Evolutionary conservation across 2,888 invertebrate species (phyloP).

Genomic region (Napeogenes sylphis): DNA sequence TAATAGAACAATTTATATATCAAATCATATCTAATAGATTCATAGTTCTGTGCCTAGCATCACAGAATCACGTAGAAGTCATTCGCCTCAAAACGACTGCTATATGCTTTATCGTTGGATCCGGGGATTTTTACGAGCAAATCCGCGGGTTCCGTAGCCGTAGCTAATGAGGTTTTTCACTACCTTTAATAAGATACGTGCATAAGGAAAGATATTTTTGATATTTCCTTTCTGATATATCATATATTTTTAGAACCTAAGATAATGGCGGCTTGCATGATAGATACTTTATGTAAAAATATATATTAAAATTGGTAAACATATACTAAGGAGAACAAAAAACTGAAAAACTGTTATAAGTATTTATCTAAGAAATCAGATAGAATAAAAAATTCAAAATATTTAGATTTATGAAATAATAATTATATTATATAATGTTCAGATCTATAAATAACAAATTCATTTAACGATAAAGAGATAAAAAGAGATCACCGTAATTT

Average conservation of each 20-base stretch:
- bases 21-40: slow-evolving; percentile 25
- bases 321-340: too few relatives aligned
- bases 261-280: neutral
- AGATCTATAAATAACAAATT: neutral
- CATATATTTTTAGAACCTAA: neutral
- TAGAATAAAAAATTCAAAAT: neutral
- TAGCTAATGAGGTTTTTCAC: slow-evolving; percentile 36
- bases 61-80: slow-evolving; percentile 58
- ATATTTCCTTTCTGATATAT: slow-evolving; percentile 7
- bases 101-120: slow-evolving; percentile 57
- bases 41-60: slow-evolving; percentile 33
- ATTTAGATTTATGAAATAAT: neutral
- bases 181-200: slow-evolving; percentile 35
- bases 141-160: slow-evolving; percentile 43
- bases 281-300: slow-evolving; percentile 3
- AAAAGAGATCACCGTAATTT: slow-evolving; percentile 21
- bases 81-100: slow-evolving; percentile 51
- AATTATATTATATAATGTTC: neutral
- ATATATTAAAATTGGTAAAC: neutral
- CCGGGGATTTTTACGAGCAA: slow-evolving; percentile 64
- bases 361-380: too few relatives aligned
- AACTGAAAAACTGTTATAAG: too few relatives aligned
- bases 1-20: neutral
- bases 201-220: slow-evolving; percentile 19
- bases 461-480: neutral